Evolutionary conservation across 2,113 vertebrate species (phyloP), one percentile per base, ranked within the genome.

Genomic region (Barnardius zonarius): DNA sequence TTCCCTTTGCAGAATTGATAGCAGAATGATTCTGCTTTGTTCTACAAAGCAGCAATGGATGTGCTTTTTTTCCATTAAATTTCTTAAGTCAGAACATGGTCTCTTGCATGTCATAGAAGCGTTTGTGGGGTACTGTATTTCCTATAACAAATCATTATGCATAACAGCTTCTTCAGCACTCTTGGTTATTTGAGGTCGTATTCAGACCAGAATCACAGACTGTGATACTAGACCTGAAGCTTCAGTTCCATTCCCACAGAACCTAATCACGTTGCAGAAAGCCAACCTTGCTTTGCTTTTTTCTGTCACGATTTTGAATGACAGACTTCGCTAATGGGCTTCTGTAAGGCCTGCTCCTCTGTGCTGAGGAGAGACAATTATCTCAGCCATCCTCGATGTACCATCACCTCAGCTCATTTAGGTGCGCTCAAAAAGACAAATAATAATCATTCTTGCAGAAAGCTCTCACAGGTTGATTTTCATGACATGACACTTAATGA

Each of bases 231-330:
- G 90, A 95, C 82, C 67, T 81, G 75, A 86, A 96, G 89, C 75
- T 81, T 61, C 73, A 57, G 64, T 84, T 97, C 83, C 67, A 70
- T 94, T 96, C 75, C 93, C 69, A 18, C 74, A 93, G 93, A 96
- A 93, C 81, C 31, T 81, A 76, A 91, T 95, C 74, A 25, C 5
- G 51, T 95, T 92, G 75, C 91, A 80, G 83, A 28, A 92, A 92
- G 62, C 86, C 84, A 91, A 28, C 86, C 86, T 81, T 81, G 75
- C 90, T 95, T 97, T 97, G 94, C 92, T 28, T 82, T 80, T 64
- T 91, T 83, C 95, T 97, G 93, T 78, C 66, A 51, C 24, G 44
- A 39, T 96, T 97, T 88, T 96, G 96, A 97, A 83, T 94, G 93
- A 78, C 74, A 95, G 93, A 93, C 93, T 93, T 97, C 95, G 90